These are phyloP conservation scores for Xiphorhynchus erythropygius DNA, from an alignment of 2,797 vertebrate species.

Conservation along the genomic window DNA sequence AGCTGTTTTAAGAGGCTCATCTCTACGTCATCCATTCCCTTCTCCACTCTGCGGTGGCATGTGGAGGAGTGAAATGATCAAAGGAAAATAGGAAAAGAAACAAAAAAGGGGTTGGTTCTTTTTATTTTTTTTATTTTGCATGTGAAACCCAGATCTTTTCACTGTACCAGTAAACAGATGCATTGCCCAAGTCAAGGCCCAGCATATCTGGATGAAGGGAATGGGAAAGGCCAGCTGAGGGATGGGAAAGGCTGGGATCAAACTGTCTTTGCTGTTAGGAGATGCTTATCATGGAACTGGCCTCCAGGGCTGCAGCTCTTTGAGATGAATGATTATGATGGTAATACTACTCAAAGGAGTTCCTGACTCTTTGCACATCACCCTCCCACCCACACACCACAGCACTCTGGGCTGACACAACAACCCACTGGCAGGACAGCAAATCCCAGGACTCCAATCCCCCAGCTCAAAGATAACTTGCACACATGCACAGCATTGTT, in stretches of 20 bases:
- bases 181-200: neutral
- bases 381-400: accelerated
- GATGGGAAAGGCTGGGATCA: neutral
- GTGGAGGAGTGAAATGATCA: neutral
- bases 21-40: neutral
- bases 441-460: neutral
- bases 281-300: neutral
- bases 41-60: neutral
- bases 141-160: neutral
- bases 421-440: neutral
- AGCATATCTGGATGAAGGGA: neutral
- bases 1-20: neutral
- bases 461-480: neutral
- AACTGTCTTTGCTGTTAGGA: neutral
- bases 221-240: neutral
- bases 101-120: neutral
- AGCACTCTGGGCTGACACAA: neutral
- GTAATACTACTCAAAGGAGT: neutral
- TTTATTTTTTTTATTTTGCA: neutral
- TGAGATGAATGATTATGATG: accelerated
- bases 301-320: neutral
- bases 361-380: neutral
- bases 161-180: neutral
- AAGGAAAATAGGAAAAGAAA: neutral
- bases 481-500: accelerated